Evolutionary conservation across 2,888 invertebrate species (phyloP), one percentile per base, ranked within the genome.

Genomic region (Catocala fraxini): DNA sequence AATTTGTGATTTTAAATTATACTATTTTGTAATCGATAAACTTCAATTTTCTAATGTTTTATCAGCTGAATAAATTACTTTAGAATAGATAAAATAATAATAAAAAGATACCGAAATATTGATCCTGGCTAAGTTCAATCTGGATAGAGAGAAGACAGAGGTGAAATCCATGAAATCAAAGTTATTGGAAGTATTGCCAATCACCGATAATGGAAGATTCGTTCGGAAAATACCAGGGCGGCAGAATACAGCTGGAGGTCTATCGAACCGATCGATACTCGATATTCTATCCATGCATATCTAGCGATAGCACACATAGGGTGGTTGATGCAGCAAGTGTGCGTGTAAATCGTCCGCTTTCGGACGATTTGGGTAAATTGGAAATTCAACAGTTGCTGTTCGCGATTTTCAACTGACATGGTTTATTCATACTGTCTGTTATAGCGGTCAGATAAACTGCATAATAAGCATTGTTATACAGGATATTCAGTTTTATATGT

Each of bases 211-310:
- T 90, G 89, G 89, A 88, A 83, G 86, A 87, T 11, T 84, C 87
- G 91, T 91, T 94, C 91, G 92, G 86, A 90, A 93, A 92, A 77
- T 85, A 94, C 93, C 79, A 92, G 91, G 92, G 59, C 39, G 56
- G 11, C 89, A 93, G 83, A 71, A 77, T 63, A 12, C 6, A 15
- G 42, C 10, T 71, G 70, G 86, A 88, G 88, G 65, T 84, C 75
- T 84, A 82, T 86, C 90, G 92, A 93, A 91, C 83, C 82, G 89
- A 91, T 91, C 91, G 85, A 92, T 92, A 89, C 73, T 78, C 82
- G 71, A 86, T 80, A 78, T 65, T 65, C 35, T 39, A 39, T 39
- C 59, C 72, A 65, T 73, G 59, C 56, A 66, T 70, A 73, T 64
- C 62, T 72, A 70, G 65, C 73, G 60, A 79, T 71, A 69, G 57